Base-by-base conservation (phyloP, 2,888 invertebrate genomes). In the Diaprepes abbreviatus region DNA sequence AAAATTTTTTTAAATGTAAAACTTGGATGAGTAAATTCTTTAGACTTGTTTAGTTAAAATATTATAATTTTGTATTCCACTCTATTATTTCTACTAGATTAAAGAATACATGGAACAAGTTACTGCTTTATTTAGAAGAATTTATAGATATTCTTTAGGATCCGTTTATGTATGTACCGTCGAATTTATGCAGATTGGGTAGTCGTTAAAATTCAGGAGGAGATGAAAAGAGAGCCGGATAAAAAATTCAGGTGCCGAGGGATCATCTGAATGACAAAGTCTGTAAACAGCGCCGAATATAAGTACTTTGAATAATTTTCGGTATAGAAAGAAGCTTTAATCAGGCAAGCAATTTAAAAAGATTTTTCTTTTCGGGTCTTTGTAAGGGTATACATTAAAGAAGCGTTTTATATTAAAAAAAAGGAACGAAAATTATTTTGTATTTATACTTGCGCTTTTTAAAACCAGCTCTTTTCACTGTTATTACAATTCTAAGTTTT, bases 201-300 rank as follows among this genome's bases (percentile, higher is more conserved):
- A 69, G 52, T 69, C 69, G 63, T 69, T 69, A 69, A 59, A 36
- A 69, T 69, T 69, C 69, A 69, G 35, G 58, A 40, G 52, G 58
- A 48, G 48, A 59, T 28, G 31, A 59, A 58, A 54, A 40, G 54
- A 35, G 64, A 50, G 21, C 36, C 43, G 50, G 69, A 69, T 69
- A 69, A 69, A 69, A 69, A 64, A 69, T 69, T 63, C 64, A 69
- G 69, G 69, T 64, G 64, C 63, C 52, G 69, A 52, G 64, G 64
- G 59, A 69, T 69, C 69, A 69, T 69, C 64, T 64, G 58, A 69
- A 69, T 69, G 69, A 59, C 69, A 69, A 69, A 69, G 69, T 69
- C 69, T 35, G 59, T 64, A 58, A 69, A 69, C 64, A 69, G 63
- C 58, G 50, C 69, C 52, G 58, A 57, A 57, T 64, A 64, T 59